Base-by-base conservation (phyloP, 2,113 vertebrate genomes). In the Lasiurus cinereus region DNA sequence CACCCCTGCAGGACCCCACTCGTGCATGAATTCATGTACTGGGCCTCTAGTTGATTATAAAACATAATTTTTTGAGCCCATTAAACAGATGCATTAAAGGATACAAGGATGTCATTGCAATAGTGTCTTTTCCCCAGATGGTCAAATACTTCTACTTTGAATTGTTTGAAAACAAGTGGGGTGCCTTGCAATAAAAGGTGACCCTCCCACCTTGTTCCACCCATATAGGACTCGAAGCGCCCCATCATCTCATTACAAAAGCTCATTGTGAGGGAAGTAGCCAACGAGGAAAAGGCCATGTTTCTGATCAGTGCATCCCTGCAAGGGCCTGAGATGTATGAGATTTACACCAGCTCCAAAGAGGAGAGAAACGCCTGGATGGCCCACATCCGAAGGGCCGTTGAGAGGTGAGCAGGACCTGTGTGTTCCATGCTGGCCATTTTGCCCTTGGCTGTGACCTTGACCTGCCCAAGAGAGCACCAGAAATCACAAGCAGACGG, bases 281-380 rank as follows among this genome's bases (percentile, higher is more conserved):
- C 99, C 78, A 99, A 99, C 4, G 99, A 99, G 96, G 99, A 99
- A 97, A 99, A 99, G 83, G 99, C 99, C 69, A 99, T 99, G 99
- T 99, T 99, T 95, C 98, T 99, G 50, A 99, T 99, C 97, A 99
- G 99, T 0, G 99, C 99, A 90, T 99, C 99, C 79, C 98, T 99
- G 87, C 98, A 98, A 14, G 99, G 99, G 83, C 99, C 99, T 0
- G 99, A 99, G 97, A 99, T 99, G 99, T 99, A 99, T 1, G 99
- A 99, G 98, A 99, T 99, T 88, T 98, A 99, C 97, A 99, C 99
- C 11, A 95, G 96, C 95, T 99, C 99, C 1, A 99, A 99, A 80
- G 99, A 99, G 95, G 99, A 99, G 79, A 98, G 99, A 80, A 99
- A 99, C 96, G 96, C 97, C 27, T 99, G 99, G 99, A 99, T 99